These are phyloP conservation scores for Endomychus coccineus DNA, from an alignment of 2,888 invertebrate genomes.

Conservation along the genomic window DNA sequence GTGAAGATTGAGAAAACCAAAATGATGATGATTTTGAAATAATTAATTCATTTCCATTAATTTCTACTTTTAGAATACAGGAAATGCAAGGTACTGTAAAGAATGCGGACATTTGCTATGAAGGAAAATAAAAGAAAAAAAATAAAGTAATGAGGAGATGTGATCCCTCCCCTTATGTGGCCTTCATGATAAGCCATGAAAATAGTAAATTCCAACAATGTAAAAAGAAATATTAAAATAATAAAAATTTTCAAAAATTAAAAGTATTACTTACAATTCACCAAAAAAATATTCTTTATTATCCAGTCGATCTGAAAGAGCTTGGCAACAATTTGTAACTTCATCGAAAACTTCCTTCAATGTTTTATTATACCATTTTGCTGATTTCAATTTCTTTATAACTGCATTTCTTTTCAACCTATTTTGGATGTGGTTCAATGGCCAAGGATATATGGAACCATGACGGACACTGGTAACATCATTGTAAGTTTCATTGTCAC, in stretches of 20 bases:
- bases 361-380: constrained; percentile 76
- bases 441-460: constrained; percentile 91
- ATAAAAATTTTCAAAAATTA: constrained; percentile 39
- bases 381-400: constrained; percentile 62
- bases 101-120: no score
- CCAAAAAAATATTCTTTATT: constrained; percentile 78
- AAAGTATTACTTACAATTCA: constrained; percentile 51
- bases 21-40: no score
- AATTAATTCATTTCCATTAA: no score
- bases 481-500: constrained; percentile 69
- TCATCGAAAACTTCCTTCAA: constrained; percentile 69
- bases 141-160: no score
- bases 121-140: no score
- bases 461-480: constrained; percentile 78
- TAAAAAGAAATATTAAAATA: constrained; percentile 27
- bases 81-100: no score
- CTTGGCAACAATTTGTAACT: constrained; percentile 80
- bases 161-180: no score
- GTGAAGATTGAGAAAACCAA: no score
- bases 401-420: constrained; percentile 66
- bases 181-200: no score
- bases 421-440: constrained; percentile 75
- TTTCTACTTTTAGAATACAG: no score
- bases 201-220: no score
- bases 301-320: constrained; percentile 76